Conservation (phyloP, 1,140 invertebrate species). For the Ips nitidus region DNA sequence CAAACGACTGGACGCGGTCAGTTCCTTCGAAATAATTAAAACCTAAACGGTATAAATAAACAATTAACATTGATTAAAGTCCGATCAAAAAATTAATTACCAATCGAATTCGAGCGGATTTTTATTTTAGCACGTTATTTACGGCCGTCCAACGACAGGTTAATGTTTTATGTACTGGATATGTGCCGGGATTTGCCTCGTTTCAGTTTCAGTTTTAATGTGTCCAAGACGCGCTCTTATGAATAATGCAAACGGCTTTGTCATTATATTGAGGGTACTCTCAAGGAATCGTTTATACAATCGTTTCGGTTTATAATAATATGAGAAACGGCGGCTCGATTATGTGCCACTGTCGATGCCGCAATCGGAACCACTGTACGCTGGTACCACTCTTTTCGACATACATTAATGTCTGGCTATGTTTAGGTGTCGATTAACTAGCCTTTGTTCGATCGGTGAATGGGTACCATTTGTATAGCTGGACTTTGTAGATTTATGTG, state of each 20-base stretch:
- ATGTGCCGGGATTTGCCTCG: conserved; percentile 30
- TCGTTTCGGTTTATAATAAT: not conserved
- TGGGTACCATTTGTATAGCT: no score
- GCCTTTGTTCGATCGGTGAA: no score
- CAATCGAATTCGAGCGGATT: conserved; percentile 18
- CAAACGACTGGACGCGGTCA: conserved; percentile 28
- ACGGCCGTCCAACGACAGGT: conserved; percentile 19
- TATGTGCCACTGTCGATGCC: not conserved
- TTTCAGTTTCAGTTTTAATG: conserved; percentile 21
- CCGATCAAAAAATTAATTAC: conserved; percentile 31
- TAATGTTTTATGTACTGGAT: conserved; percentile 31
- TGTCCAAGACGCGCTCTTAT: conserved; percentile 24
- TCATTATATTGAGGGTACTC: conserved; percentile 25
- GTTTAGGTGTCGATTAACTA: conserved; percentile 2
- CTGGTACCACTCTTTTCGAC: not conserved
- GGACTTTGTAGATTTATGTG: no score
- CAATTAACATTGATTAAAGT: conserved; percentile 18
- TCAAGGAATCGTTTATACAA: conserved; percentile 29
- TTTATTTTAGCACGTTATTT: conserved; percentile 31
- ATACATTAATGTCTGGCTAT: not conserved
- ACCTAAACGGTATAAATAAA: conserved; percentile 28
- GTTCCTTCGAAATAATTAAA: conserved; percentile 15
- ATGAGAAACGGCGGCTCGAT: not conserved
- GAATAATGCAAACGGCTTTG: conserved; percentile 16
- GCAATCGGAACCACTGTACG: not conserved